A percentile compares a stretch with the other conserved stretches of the same genome.
Conservation (phyloP, 2,888 invertebrate species). For the Diloba caeruleocephala region DNA sequence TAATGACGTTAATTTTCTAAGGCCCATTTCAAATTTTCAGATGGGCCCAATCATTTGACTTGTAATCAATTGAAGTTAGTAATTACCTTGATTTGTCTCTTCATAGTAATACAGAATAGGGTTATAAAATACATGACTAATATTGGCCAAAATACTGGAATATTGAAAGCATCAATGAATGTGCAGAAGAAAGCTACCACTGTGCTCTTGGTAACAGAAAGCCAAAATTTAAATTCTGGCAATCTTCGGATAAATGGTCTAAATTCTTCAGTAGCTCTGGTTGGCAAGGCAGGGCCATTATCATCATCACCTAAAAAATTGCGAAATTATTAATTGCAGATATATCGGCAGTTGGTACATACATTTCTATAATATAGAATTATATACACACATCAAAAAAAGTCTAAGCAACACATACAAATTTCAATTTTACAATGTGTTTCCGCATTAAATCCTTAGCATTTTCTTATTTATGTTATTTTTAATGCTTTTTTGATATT, state of each 20-base stretch:
- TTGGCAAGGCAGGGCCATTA: slow-evolving; percentile 97
- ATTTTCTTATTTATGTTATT: too few relatives aligned
- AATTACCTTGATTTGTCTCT: slow-evolving; percentile 99
- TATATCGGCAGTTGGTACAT: slow-evolving; percentile 4
- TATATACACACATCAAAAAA: too few relatives aligned
- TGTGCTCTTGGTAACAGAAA: slow-evolving; percentile 98
- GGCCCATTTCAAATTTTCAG: too few relatives aligned
- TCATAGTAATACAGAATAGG: slow-evolving; percentile 99
- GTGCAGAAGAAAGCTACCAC: slow-evolving; percentile 97
- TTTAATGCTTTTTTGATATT: too few relatives aligned
- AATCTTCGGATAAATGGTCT: slow-evolving; percentile 98
- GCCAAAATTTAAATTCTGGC: slow-evolving; percentile 99
- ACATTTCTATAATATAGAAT: too few relatives aligned
- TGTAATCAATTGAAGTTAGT: too few relatives aligned
- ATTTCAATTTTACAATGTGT: too few relatives aligned
- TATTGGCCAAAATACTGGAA: slow-evolving; percentile 99
- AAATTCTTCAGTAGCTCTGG: slow-evolving; percentile 98
- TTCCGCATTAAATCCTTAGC: too few relatives aligned
- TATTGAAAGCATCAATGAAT: slow-evolving; percentile 99
- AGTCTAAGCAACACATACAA: too few relatives aligned
- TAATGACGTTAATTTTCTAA: too few relatives aligned
- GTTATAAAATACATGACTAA: slow-evolving; percentile 99
- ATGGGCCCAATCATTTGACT: too few relatives aligned
- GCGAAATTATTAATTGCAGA: slow-evolving; percentile 28
- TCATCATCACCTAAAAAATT: slow-evolving; percentile 89